Evolutionary conservation across 2,888 invertebrate species (phyloP), one percentile per base, ranked within the genome.

Genomic region (Scaptomyza parva): DNA sequence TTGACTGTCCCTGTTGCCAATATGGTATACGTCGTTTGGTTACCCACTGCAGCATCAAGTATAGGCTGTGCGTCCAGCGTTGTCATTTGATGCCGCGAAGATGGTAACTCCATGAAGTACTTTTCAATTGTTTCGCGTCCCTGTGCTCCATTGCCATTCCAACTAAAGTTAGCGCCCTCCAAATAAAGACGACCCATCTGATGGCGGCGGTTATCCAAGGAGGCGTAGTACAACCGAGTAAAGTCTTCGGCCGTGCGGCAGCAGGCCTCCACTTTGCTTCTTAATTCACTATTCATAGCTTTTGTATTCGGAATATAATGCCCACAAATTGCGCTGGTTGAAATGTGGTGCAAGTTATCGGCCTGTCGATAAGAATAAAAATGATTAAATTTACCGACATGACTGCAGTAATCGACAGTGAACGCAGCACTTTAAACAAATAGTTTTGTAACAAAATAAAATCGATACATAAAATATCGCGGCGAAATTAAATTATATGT

Each of bases 61-160:
- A 98, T 93, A 5, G 97, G 97, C 88, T 98, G 98, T 0, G 97
- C 95, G 91, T 99, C 98, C 53, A 98, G 92, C 0, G 96, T 96
- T 70, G 93, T 94, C 50, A 98, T 89, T 3, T 92, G 93, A 89
- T 98, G 97, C 76, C 95, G 95, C 20, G 97, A 95, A 0, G 95
- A 92, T 1, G 98, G 98, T 59, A 98, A 92, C 75, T 96, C 96
- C 89, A 96, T 94, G 71, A 96, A 94, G 89, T 97, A 98, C 88
- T 96, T 96, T 86, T 96, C 95, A 60, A 99, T 97, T 69, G 94
- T 94, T 33, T 96, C 96, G 86, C 94, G 95, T 5, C 97, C 97
- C 57, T 93, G 94, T 0, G 96, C 93, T 5, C 96, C 95, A 91
- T 97, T 97, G 24, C 98, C 99, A 92, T 98, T 98, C 98, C 98